A percentile compares a stretch with the other conserved stretches of the same genome.
phyloP scores from a whole-genome alignment of 2,888 invertebrate species.

The Oxytorus armatus region DNA sequence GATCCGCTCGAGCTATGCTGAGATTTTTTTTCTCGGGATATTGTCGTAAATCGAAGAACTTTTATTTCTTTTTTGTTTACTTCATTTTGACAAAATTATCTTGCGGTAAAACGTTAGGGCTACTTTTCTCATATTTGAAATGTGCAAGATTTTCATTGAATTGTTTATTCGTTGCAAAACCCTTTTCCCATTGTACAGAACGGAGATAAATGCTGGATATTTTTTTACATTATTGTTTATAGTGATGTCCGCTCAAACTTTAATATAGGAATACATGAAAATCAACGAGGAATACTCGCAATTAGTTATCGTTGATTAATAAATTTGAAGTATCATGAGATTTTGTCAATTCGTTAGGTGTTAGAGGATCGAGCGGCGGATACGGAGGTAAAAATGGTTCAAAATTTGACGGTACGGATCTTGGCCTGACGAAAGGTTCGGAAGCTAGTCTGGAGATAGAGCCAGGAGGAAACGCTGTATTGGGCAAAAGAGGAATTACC shows the following conservation, averaged over 20 bases:
- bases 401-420: constrained; percentile 75
- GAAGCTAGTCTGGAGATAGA: constrained; percentile 77
- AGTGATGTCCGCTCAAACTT: too few relatives aligned
- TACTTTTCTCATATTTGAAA: too few relatives aligned
- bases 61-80: too few relatives aligned
- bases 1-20: background rate
- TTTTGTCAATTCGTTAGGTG: constrained; percentile 71
- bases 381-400: constrained; percentile 76
- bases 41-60: too few relatives aligned
- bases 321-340: background rate
- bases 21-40: too few relatives aligned
- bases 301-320: constrained; percentile 5
- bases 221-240: too few relatives aligned
- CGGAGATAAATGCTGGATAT: too few relatives aligned
- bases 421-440: constrained; percentile 73
- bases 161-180: too few relatives aligned
- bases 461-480: constrained; percentile 79
- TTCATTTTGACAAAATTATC: too few relatives aligned
- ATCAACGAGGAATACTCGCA: background rate
- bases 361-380: constrained; percentile 77
- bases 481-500: constrained; percentile 79
- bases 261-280: background rate
- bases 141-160: too few relatives aligned
- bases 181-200: too few relatives aligned
- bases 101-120: too few relatives aligned